Evolutionary conservation across 2,113 vertebrate species (phyloP).

Genomic region (Myrmecophaga tridactyla): DNA sequence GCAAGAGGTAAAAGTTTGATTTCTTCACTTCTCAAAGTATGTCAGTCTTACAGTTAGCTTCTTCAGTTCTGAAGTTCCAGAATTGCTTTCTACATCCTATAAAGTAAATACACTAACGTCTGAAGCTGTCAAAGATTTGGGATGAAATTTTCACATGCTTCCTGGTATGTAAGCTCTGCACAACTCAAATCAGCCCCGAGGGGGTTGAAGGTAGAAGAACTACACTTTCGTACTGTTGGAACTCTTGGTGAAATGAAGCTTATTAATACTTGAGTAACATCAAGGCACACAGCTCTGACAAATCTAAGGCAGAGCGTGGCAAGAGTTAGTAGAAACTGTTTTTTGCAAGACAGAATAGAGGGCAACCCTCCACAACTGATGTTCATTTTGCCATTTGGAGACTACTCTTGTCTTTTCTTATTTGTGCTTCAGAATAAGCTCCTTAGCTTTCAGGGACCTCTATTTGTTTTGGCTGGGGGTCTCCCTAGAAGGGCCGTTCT

Average conservation of each 20-base stretch:
- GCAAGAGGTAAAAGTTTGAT: not conserved
- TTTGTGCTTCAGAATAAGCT: not conserved
- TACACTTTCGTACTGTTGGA: slow-evolving; percentile 31
- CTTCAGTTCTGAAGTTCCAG: not conserved
- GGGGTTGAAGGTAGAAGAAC: slow-evolving; percentile 34
- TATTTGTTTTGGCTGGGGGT: slow-evolving; percentile 66
- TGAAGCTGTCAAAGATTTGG: slow-evolving; percentile 36
- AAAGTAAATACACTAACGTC: not conserved
- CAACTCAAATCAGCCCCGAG: slow-evolving; percentile 74
- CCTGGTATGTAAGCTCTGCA: slow-evolving; percentile 2
- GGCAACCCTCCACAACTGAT: not conserved
- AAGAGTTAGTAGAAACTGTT: not conserved
- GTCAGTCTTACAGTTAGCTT: not conserved
- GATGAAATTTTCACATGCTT: slow-evolving; percentile 46
- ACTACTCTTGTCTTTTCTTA: not conserved
- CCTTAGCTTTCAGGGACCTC: not conserved
- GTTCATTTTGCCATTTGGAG: slow-evolving; percentile 7
- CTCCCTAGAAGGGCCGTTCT: slow-evolving; percentile 59
- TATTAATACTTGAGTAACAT: slow-evolving; percentile 31
- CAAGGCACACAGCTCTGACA: slow-evolving; percentile 37
- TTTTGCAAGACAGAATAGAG: not conserved
- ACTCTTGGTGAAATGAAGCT: slow-evolving; percentile 52
- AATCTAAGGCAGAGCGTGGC: not conserved
- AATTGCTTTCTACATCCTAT: not conserved
- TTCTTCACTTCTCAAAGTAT: slow-evolving; percentile 19